A percentile compares a stretch with the other conserved stretches of the same genome.
phyloP scores from a whole-genome alignment of 2,888 invertebrate genomes.

The Graphium colonna region DNA sequence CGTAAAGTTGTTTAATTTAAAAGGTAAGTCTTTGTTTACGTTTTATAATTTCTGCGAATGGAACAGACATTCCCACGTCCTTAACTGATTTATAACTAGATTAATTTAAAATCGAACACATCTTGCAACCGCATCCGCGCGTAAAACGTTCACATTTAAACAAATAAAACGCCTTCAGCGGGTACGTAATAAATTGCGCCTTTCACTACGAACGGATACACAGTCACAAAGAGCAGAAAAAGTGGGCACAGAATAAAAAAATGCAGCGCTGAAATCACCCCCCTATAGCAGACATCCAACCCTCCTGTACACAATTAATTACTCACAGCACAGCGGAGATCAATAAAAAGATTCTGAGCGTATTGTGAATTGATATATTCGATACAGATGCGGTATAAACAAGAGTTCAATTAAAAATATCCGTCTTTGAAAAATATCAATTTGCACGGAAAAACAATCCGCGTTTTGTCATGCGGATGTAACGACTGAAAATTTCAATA shows the following conservation, averaged over 20 bases:
- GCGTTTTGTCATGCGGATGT: slow-evolving; percentile 5
- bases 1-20: no score
- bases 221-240: slow-evolving; percentile 7
- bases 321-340: not conserved
- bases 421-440: no score
- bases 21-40: no score
- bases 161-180: not conserved
- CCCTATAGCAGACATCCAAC: not conserved
- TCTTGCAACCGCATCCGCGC: not conserved
- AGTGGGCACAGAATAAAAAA: not conserved
- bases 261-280: slow-evolving; percentile 1
- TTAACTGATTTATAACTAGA: no score
- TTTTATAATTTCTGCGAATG: no score
- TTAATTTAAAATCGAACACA: no score
- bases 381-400: not conserved
- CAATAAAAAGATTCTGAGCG: not conserved
- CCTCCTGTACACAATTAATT: slow-evolving; percentile 9
- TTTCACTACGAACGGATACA: not conserved
- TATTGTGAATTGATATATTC: not conserved
- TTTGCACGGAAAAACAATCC: not conserved
- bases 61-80: no score
- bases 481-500: no score
- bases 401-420: slow-evolving; percentile 2
- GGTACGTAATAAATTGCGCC: slow-evolving; percentile 10
- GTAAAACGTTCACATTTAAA: not conserved